Evolutionary conservation across 2,888 invertebrate genomes (phyloP).

Genomic region (Stenurella melanura): DNA sequence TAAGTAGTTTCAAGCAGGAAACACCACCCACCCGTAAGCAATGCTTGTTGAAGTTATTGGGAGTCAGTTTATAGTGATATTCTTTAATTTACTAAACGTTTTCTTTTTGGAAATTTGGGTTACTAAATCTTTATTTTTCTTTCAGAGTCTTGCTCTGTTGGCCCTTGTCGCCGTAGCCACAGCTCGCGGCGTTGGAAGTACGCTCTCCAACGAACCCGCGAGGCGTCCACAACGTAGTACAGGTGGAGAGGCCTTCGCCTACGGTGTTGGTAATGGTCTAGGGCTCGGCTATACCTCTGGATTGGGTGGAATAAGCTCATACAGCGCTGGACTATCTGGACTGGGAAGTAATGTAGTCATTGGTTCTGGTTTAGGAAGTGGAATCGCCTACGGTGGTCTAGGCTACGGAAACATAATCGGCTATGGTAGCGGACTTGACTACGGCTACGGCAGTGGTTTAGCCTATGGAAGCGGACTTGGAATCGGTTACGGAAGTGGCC

Average conservation of each 20-base stretch:
- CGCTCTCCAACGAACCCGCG: background rate
- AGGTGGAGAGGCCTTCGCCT: background rate
- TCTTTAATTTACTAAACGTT: too few species aligned
- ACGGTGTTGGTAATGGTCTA: background rate
- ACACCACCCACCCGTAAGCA: too few species aligned
- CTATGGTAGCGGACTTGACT: background rate
- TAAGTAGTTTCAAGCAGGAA: too few species aligned
- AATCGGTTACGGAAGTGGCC: background rate
- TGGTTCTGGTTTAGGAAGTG: background rate
- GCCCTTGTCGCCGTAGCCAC: slow-evolving; percentile 9
- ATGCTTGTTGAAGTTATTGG: too few species aligned
- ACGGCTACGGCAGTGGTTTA: background rate
- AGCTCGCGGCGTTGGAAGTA: background rate
- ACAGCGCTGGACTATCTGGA: slow-evolving; percentile 8
- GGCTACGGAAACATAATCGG: background rate
- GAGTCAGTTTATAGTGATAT: too few species aligned
- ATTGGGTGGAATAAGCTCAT: background rate
- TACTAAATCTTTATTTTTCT: background rate
- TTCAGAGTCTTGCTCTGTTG: slow-evolving; percentile 24
- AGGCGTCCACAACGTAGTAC: slow-evolving; percentile 25
- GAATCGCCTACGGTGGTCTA: background rate
- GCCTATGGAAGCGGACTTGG: slow-evolving; percentile 8
- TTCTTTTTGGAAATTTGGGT: too few species aligned
- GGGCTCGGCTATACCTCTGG: slow-evolving; percentile 18
- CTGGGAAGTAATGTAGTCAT: background rate